These are phyloP conservation scores for Muscicapa comitata DNA, from an alignment of 2,797 vertebrate genomes.

Conservation along the genomic window DNA sequence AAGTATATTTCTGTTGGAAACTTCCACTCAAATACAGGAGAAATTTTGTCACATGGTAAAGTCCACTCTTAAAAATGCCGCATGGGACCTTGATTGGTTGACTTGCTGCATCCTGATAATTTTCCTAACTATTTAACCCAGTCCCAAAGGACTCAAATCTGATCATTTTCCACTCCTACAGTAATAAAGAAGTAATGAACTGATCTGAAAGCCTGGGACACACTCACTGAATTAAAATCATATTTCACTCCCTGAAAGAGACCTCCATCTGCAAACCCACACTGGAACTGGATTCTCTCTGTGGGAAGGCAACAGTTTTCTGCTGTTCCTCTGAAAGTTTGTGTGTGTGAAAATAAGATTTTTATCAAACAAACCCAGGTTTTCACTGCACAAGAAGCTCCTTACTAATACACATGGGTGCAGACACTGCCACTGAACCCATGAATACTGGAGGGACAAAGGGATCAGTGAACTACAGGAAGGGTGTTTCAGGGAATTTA, in stretches of 20 bases:
- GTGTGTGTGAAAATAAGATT: background rate
- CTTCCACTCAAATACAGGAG: background rate
- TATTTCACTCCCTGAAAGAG: background rate
- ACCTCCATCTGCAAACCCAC: background rate
- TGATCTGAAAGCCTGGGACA: background rate
- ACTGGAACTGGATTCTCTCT: background rate
- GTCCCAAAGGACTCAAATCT: background rate
- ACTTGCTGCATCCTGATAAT: background rate
- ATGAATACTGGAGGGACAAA: background rate
- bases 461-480: rapidly evolving
- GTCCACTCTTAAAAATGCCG: background rate
- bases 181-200: background rate
- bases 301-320: background rate
- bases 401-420: background rate
- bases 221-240: background rate
- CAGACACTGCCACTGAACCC: background rate
- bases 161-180: background rate
- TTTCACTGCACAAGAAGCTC: background rate
- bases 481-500: background rate
- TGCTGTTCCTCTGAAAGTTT: background rate
- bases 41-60: background rate
- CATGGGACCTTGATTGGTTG: background rate
- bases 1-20: background rate
- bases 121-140: background rate
- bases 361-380: background rate